phyloP scores from a whole-genome alignment of 2,888 invertebrate genomes.

The Agrochola lota region DNA sequence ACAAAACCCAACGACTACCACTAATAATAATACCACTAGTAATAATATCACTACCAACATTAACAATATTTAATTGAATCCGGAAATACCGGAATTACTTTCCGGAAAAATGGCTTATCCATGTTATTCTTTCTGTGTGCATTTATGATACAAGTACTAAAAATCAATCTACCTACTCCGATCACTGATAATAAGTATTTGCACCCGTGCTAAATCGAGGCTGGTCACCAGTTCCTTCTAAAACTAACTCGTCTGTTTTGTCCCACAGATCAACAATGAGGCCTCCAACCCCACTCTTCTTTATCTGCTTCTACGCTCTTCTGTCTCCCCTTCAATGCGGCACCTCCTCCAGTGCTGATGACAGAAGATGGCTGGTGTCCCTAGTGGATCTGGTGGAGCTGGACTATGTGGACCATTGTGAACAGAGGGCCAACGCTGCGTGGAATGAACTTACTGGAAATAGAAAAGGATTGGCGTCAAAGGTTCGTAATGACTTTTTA shows the following conservation, averaged over 20 bases:
- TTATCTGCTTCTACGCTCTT: slow-evolving; percentile 78
- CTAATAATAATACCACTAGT: too few relatives aligned
- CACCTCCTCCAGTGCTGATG: slow-evolving; percentile 80
- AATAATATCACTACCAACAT: too few relatives aligned
- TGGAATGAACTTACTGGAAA: slow-evolving; percentile 85
- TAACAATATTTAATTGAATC: too few relatives aligned
- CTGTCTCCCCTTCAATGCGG: slow-evolving; percentile 79
- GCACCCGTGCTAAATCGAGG: too few relatives aligned
- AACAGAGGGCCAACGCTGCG: slow-evolving; percentile 80
- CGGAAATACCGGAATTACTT: too few relatives aligned
- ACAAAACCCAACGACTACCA: too few relatives aligned
- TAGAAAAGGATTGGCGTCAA: slow-evolving; percentile 78
- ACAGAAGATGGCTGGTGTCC: slow-evolving; percentile 81
- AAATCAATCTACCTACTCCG: too few relatives aligned
- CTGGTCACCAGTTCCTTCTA: neutral
- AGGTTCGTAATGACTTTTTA: slow-evolving; percentile 70
- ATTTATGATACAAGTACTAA: too few relatives aligned
- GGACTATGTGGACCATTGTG: slow-evolving; percentile 88
- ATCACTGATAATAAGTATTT: too few relatives aligned
- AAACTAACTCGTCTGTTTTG: slow-evolving; percentile 38
- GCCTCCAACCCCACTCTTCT: slow-evolving; percentile 75
- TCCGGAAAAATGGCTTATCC: too few relatives aligned
- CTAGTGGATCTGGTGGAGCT: slow-evolving; percentile 86
- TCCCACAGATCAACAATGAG: slow-evolving; percentile 81
- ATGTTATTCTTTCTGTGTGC: too few relatives aligned